Conservation (phyloP, 2,113 vertebrate genomes). For the Campylomormyrus tamandua region DNA sequence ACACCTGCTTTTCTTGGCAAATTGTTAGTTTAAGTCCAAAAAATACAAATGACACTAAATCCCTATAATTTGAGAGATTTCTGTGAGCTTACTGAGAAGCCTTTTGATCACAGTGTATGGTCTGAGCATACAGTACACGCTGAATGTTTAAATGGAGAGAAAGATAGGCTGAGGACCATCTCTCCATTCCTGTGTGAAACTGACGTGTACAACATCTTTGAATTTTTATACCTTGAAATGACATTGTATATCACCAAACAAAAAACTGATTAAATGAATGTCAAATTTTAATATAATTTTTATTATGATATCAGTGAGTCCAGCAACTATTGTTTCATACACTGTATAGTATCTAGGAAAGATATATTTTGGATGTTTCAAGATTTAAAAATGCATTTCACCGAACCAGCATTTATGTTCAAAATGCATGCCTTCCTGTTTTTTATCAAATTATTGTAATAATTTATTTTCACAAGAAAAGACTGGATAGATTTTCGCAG, state of each 20-base stretch:
- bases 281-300: background rate
- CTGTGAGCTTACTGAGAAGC: background rate
- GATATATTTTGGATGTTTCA: background rate
- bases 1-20: background rate
- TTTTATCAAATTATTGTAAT: background rate
- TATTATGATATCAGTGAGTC: background rate
- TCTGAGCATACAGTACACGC: background rate
- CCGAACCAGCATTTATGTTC: background rate
- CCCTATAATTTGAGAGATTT: background rate
- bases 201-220: background rate
- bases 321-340: background rate
- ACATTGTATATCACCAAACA: background rate
- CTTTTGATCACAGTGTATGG: background rate
- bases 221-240: background rate
- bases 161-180: background rate
- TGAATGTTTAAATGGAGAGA: background rate
- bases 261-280: background rate
- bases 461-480: background rate
- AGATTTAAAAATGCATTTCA: background rate
- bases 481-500: background rate
- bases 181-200: background rate
- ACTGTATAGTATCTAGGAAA: background rate
- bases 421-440: background rate
- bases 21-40: background rate
- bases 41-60: background rate